phyloP scores from a whole-genome alignment of 2,113 vertebrate genomes.

The Silurus meridionalis region DNA sequence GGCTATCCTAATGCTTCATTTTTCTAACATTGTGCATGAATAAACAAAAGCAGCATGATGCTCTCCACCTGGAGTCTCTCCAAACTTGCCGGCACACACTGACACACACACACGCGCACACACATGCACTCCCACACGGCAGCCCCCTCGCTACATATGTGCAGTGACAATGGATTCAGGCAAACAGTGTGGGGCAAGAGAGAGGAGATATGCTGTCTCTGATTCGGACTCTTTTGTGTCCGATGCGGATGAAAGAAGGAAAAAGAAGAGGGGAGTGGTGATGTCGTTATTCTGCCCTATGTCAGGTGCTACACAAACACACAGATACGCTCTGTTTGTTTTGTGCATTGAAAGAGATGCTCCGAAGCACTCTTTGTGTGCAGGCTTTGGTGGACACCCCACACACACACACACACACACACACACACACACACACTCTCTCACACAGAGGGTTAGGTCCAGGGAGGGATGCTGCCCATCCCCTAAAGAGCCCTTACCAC shows the following conservation, averaged over 20 bases:
- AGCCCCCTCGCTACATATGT: slow-evolving; percentile 33
- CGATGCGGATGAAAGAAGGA: slow-evolving; percentile 58
- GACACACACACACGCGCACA: slow-evolving; percentile 1
- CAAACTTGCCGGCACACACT: slow-evolving; percentile 31
- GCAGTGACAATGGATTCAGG: slow-evolving; percentile 55
- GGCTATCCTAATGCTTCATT: slow-evolving; percentile 31
- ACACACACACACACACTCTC: not conserved
- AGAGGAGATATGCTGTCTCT: slow-evolving; percentile 60
- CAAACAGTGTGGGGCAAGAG: slow-evolving; percentile 51
- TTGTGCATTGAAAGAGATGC: slow-evolving; percentile 61
- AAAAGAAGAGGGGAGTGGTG: slow-evolving; percentile 53
- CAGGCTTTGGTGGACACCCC: slow-evolving; percentile 20
- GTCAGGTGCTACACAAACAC: slow-evolving; percentile 64
- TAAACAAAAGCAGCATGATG: slow-evolving; percentile 55
- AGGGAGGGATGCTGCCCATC: slow-evolving; percentile 41
- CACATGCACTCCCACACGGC: not conserved
- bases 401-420: slow-evolving; percentile 13
- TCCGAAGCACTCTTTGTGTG: slow-evolving; percentile 50
- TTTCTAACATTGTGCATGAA: slow-evolving; percentile 55
- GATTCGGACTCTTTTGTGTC: slow-evolving; percentile 65
- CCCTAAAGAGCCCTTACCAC: slow-evolving; percentile 48
- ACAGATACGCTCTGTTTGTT: slow-evolving; percentile 60
- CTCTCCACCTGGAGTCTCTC: slow-evolving; percentile 53
- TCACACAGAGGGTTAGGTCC: slow-evolving; percentile 18
- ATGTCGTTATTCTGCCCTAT: slow-evolving; percentile 65